Evolutionary conservation across 1,140 invertebrate genomes (phyloP).

Genomic region (Contarinia nasturtii): DNA sequence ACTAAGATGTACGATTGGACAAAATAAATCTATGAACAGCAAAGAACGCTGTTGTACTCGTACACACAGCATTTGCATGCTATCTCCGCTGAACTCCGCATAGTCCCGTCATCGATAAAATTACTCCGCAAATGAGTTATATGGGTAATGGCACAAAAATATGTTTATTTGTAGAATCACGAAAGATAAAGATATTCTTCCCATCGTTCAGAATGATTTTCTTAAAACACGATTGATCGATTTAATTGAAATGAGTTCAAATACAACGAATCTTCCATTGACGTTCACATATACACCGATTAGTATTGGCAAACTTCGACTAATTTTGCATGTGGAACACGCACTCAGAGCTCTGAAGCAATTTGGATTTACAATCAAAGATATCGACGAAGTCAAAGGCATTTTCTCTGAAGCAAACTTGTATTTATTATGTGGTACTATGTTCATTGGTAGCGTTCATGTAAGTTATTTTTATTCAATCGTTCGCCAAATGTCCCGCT

Average conservation of each 20-base stretch:
- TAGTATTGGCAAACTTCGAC: conserved; percentile 45
- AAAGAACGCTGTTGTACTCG: no score
- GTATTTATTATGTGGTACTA: conserved; percentile 78
- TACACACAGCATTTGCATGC: no score
- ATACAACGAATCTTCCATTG: conserved; percentile 33
- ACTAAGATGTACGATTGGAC: no score
- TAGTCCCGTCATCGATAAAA: no score
- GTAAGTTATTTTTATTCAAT: conserved; percentile 45
- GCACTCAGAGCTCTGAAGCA: conserved; percentile 51
- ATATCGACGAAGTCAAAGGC: conserved; percentile 90
- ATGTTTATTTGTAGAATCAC: conserved; percentile 32
- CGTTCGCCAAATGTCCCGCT: no score
- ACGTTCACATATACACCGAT: conserved; percentile 38
- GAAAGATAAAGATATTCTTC: conserved; percentile 50
- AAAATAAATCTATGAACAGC: no score
- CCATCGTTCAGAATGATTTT: conserved; percentile 65
- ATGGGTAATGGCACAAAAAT: no score
- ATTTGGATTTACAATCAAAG: conserved; percentile 80
- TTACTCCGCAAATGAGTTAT: no score
- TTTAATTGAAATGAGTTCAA: conserved; percentile 38
- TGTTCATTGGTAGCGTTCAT: conserved; percentile 82
- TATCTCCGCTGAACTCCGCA: no score
- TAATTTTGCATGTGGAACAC: conserved; percentile 62
- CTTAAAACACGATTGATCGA: conserved; percentile 58
- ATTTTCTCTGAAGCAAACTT: conserved; percentile 93